Conservation (phyloP, 2,113 vertebrate genomes). For the Sceloporus undulatus region DNA sequence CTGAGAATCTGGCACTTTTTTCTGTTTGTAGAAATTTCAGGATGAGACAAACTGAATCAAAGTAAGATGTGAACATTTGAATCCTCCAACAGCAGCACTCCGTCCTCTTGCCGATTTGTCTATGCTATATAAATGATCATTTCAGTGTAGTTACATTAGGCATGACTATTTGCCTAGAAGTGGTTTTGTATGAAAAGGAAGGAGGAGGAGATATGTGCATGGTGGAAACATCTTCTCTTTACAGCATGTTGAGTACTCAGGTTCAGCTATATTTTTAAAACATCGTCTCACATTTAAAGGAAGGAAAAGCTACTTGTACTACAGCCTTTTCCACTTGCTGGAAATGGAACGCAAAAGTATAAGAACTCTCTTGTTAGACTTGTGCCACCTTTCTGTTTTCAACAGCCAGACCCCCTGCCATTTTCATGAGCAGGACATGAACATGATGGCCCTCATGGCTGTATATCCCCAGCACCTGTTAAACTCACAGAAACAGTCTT, state of each 20-base stretch:
- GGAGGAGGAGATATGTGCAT: background rate
- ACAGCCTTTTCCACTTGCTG: slow-evolving; percentile 14
- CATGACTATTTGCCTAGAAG: slow-evolving; percentile 47
- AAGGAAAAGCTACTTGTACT: slow-evolving; percentile 43
- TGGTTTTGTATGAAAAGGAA: slow-evolving; percentile 36
- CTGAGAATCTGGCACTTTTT: slow-evolving; percentile 32
- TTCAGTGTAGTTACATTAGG: slow-evolving; percentile 48
- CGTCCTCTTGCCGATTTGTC: slow-evolving; percentile 45
- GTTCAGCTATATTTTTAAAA: slow-evolving; percentile 48
- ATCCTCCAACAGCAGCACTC: slow-evolving; percentile 37
- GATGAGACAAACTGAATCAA: slow-evolving; percentile 53
- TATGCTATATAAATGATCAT: slow-evolving; percentile 67
- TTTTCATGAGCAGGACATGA: background rate
- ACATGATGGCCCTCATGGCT: background rate
- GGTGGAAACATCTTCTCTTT: slow-evolving; percentile 60
- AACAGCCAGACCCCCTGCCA: background rate
- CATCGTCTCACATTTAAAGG: slow-evolving; percentile 47
- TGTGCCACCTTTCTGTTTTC: background rate
- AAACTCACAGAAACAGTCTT: too few species aligned
- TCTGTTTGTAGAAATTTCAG: slow-evolving; percentile 29
- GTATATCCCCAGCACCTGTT: background rate
- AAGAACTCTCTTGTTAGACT: background rate
- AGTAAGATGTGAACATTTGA: slow-evolving; percentile 38
- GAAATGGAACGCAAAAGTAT: background rate
- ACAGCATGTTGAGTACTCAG: slow-evolving; percentile 45